Evolutionary conservation across 2,113 vertebrate species (phyloP), one percentile per base, ranked within the genome.

Genomic region (Bostrychus sinensis): DNA sequence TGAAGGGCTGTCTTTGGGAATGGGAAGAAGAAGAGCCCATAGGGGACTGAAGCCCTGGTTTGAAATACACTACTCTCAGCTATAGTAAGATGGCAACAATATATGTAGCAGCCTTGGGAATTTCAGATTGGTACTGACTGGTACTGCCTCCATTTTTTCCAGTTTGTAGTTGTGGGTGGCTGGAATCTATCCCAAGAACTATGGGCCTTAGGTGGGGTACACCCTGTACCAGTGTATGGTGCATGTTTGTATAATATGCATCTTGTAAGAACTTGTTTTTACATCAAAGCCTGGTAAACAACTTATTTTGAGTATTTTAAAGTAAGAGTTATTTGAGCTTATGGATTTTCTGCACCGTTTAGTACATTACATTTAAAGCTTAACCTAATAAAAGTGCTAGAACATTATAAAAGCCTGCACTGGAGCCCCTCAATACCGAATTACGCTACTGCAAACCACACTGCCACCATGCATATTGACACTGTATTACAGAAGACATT

Each of bases 61-160:
- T 53, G 54, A 77, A 66, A 79, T 64, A 62, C 2, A 62, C 66
- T 58, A 36, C n/a, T 28, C 28, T 63, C 28, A 11, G 70, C 70
- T 58, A 60, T 42, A 46, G n/a, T n/a, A 56, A 72, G 58, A 83
- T 68, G 72, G 63, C 68, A 72, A 70, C 78, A 71, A 64, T 66
- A 68, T 51, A 67, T 61, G 39, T 42, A 6, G 17, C 28, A 48
- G 46, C 63, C 42, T 53, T 66, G 67, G 56, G 61, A 67, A 70
- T 66, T 62, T 12, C 43, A 59, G 72, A 45, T 39, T 62, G 37
- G 3, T 48, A 26, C 60, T 16, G 26, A 38, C 16, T 62, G 4
- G 13, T 46, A 10, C 32, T 34, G 12, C 20, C 20, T 7, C 39
- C 5, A n/a, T 42, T 42, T 42, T 12, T 4, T 46, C 8, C 12